These are phyloP conservation scores for Epistrophe grossulariae DNA, from an alignment of 2,888 invertebrate genomes.

Conservation along the genomic window DNA sequence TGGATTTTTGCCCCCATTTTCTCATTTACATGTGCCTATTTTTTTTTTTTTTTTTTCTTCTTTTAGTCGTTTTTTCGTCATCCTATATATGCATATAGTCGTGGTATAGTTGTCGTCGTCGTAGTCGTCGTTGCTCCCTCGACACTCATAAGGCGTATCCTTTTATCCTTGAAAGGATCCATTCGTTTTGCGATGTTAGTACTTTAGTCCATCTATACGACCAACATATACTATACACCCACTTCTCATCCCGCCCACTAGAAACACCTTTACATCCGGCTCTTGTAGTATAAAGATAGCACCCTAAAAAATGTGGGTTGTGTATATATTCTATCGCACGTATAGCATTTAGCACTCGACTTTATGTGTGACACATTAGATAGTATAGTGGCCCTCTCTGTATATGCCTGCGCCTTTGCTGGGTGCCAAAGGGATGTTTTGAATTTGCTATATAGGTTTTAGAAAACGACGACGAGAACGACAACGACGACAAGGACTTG, in stretches of 20 bases:
- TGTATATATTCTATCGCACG: constrained; percentile 44
- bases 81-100: constrained; percentile 11
- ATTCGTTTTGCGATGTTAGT: constrained; percentile 69
- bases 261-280: constrained; percentile 44
- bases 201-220: constrained; percentile 72
- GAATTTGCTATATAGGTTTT: constrained; percentile 3
- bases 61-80: constrained; percentile 8
- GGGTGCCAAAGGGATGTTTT: constrained; percentile 21
- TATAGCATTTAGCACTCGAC: constrained; percentile 67
- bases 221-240: constrained; percentile 33
- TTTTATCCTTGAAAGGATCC: constrained; percentile 76
- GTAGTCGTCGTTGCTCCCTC: constrained; percentile 44
- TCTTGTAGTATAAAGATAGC: constrained; percentile 28
- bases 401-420: neutral
- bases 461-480: neutral
- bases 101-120: constrained; percentile 11
- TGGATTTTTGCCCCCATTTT: constrained; percentile 21
- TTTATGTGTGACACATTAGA: constrained; percentile 69
- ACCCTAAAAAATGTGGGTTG: constrained; percentile 52
- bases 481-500: neutral
- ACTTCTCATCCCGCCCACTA: constrained; percentile 4
- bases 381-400: constrained; percentile 28
- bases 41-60: neutral
- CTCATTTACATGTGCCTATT: constrained; percentile 9
- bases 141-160: constrained; percentile 74